Conservation (phyloP, 92 coral and sea anemone species). For the Galaxea fascicularis region DNA sequence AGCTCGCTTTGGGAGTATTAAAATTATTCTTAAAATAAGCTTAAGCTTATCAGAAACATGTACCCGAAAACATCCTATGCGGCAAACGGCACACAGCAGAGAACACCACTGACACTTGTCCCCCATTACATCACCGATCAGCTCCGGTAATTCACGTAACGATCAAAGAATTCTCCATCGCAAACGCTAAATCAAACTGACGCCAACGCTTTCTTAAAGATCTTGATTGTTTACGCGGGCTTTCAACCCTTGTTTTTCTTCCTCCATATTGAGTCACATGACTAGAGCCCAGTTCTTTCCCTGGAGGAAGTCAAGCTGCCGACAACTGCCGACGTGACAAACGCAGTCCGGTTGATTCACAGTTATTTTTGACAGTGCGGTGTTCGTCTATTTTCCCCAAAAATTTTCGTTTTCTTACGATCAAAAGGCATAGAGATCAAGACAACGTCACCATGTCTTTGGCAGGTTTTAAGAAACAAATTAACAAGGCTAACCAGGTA, state of each 20-base stretch:
- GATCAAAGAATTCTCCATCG: not conserved
- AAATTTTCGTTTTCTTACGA: not conserved
- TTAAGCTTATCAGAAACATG: constrained; percentile 2
- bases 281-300: constrained; percentile 21
- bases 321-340: constrained; percentile 38
- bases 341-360: not conserved
- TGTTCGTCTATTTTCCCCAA: not conserved
- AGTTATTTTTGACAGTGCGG: not conserved
- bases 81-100: constrained; percentile 82
- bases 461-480: constrained; percentile 98
- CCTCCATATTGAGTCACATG: constrained; percentile 68
- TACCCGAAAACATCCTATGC: constrained; percentile 96
- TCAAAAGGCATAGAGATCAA: constrained; percentile 18
- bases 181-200: not conserved
- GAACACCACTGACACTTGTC: constrained; percentile 88
- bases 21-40: too few relatives aligned
- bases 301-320: constrained; percentile 1
- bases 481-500: constrained; percentile 99
- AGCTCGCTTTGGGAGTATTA: too few relatives aligned
- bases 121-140: constrained; percentile 38
- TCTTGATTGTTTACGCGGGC: constrained; percentile 9
- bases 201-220: not conserved
- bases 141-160: constrained; percentile 13
- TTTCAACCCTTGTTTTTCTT: constrained; percentile 14
- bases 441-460: constrained; percentile 79